A percentile compares a stretch with the other conserved stretches of the same genome.
phyloP scores from a whole-genome alignment of 2,797 vertebrate genomes.

The Rhodeus uyekii region DNA sequence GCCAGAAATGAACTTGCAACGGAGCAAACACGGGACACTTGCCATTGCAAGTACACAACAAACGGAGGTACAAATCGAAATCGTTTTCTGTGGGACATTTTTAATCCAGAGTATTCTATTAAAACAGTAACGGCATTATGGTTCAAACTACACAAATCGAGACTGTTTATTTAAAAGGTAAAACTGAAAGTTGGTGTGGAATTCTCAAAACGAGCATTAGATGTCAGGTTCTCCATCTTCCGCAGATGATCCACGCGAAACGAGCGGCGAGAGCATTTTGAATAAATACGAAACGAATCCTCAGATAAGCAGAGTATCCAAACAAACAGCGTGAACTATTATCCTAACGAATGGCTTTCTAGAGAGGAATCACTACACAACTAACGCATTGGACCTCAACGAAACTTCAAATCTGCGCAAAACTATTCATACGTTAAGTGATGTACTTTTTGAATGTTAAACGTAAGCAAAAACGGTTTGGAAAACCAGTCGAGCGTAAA shows the following conservation, averaged over 20 bases:
- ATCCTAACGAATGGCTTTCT: slow-evolving; percentile 16
- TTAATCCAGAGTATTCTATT: slow-evolving; percentile 35
- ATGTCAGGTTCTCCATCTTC: not conserved
- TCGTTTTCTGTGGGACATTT: not conserved
- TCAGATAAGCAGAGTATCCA: slow-evolving; percentile 15
- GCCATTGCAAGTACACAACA: not conserved
- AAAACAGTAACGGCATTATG: slow-evolving; percentile 42
- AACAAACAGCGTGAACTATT: not conserved
- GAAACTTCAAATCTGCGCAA: not conserved
- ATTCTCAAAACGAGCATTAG: slow-evolving; percentile 5
- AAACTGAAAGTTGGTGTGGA: not conserved
- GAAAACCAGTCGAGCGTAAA: not conserved
- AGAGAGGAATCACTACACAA: slow-evolving; percentile 6
- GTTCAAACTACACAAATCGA: slow-evolving; percentile 52
- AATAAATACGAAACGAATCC: slow-evolving; percentile 16
- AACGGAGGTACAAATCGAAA: not conserved
- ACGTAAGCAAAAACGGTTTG: not conserved
- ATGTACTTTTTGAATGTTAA: not conserved
- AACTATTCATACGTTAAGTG: not conserved
- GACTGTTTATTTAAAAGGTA: slow-evolving; percentile 28
- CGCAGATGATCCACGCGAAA: not conserved
- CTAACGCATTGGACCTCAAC: slow-evolving; percentile 1
- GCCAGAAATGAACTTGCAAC: not conserved
- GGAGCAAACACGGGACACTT: not conserved
- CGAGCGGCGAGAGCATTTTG: not conserved